These are phyloP conservation scores for Nomada lathburiana DNA, from an alignment of 2,888 invertebrate genomes.

Conservation along the genomic window DNA sequence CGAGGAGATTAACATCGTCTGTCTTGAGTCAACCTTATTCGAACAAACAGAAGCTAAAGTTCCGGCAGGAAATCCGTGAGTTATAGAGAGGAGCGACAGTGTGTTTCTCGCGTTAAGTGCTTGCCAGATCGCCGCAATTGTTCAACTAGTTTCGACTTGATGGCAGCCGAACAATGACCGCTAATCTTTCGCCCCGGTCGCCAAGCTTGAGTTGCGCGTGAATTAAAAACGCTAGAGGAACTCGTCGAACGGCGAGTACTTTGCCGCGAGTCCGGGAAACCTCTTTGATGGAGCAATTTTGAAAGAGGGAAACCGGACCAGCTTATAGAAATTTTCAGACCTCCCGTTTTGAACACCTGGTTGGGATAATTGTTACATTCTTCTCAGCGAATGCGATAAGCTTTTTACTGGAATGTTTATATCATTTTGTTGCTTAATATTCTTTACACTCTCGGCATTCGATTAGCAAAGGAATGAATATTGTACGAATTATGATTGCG, in stretches of 20 bases:
- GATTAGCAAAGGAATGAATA: too few relatives aligned
- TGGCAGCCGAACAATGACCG: background rate
- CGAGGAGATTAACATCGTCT: constrained; percentile 39
- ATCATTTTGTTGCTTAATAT: too few relatives aligned
- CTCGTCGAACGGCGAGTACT: background rate
- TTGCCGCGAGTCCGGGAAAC: background rate
- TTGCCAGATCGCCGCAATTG: constrained; percentile 23
- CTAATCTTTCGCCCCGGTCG: background rate
- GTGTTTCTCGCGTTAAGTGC: constrained; percentile 26
- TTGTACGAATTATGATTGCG: too few relatives aligned
- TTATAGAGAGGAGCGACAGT: constrained; percentile 21
- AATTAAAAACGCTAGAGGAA: background rate
- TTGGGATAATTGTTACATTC: too few relatives aligned
- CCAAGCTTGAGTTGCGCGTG: background rate
- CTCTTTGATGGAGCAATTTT: too few relatives aligned
- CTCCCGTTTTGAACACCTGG: too few relatives aligned
- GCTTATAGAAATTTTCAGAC: too few relatives aligned
- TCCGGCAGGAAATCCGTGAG: constrained; percentile 37
- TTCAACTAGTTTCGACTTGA: constrained; percentile 35
- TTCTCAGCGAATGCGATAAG: too few relatives aligned
- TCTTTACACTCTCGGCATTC: too few relatives aligned
- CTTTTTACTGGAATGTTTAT: too few relatives aligned
- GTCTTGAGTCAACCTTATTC: constrained; percentile 33
- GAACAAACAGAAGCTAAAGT: constrained; percentile 31
- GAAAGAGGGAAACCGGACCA: too few relatives aligned